phyloP scores from a whole-genome alignment of 2,797 vertebrate genomes.

The Peromyscus melanophrys region DNA sequence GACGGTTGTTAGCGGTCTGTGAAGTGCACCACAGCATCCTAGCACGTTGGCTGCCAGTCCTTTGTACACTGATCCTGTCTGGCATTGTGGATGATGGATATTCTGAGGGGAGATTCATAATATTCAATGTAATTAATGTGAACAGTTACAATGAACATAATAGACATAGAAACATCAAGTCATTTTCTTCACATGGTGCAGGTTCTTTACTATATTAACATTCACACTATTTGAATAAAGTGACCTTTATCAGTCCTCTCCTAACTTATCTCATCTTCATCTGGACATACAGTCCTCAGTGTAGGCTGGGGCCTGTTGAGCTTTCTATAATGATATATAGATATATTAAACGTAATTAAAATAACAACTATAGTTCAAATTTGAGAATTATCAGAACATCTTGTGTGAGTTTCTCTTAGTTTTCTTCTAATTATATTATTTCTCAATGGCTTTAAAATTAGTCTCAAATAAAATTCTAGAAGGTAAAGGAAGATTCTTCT shows the following conservation, averaged over 20 bases:
- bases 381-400: background rate
- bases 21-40: rapidly evolving
- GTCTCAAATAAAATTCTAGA: background rate
- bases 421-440: constrained; percentile 48
- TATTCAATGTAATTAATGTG: constrained; percentile 62
- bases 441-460: background rate
- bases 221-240: constrained; percentile 44
- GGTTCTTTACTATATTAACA: constrained; percentile 66
- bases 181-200: constrained; percentile 71
- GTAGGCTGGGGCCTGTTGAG: background rate
- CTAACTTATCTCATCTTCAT: background rate
- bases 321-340: background rate
- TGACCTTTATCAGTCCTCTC: constrained; percentile 14
- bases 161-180: constrained; percentile 6
- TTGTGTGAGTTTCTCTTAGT: background rate
- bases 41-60: background rate
- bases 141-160: constrained; percentile 70
- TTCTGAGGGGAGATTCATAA: constrained; percentile 67
- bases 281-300: background rate
- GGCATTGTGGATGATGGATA: constrained; percentile 63
- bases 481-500: background rate
- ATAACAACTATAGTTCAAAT: background rate
- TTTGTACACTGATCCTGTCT: constrained; percentile 39
- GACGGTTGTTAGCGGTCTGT: background rate
- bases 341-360: background rate